Evolutionary conservation across 1,140 invertebrate species (phyloP).

Genomic region (Anastatus disparis): DNA sequence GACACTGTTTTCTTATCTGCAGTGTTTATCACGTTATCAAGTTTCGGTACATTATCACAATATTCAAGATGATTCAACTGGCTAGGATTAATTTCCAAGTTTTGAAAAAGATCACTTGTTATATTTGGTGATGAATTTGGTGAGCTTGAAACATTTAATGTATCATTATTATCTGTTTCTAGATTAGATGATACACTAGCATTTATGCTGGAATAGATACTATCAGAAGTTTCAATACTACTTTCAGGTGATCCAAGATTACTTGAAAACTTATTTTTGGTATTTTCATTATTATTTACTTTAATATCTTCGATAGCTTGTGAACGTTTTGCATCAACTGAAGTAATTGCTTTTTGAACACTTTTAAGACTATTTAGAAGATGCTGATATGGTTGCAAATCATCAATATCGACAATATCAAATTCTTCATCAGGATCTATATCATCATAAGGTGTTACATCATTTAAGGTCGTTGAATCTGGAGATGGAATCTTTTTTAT

Average conservation of each 20-base stretch:
- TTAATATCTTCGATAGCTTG: neutral
- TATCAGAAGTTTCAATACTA: neutral
- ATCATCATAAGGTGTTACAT: neutral
- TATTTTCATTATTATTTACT: neutral
- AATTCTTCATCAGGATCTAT: conserved; percentile 23
- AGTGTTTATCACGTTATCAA: neutral
- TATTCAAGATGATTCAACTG: too few relatives aligned
- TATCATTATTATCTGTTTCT: neutral
- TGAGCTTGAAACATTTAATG: too few relatives aligned
- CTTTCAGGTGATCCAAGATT: too few relatives aligned
- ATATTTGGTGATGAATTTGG: too few relatives aligned
- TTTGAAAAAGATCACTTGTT: neutral
- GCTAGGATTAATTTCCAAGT: neutral
- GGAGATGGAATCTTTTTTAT: too few relatives aligned
- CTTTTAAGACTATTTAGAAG: neutral
- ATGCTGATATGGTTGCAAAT: neutral
- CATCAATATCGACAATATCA: conserved; percentile 25
- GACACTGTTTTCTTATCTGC: neutral
- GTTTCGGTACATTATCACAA: too few relatives aligned
- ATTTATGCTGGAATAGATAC: neutral
- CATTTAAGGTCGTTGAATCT: too few relatives aligned
- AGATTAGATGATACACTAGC: neutral
- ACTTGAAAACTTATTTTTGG: too few relatives aligned
- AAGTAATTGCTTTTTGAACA: neutral
- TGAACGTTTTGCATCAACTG: neutral